These are phyloP conservation scores for Apodemia mormo DNA, from an alignment of 2,888 invertebrate species.

Conservation along the genomic window DNA sequence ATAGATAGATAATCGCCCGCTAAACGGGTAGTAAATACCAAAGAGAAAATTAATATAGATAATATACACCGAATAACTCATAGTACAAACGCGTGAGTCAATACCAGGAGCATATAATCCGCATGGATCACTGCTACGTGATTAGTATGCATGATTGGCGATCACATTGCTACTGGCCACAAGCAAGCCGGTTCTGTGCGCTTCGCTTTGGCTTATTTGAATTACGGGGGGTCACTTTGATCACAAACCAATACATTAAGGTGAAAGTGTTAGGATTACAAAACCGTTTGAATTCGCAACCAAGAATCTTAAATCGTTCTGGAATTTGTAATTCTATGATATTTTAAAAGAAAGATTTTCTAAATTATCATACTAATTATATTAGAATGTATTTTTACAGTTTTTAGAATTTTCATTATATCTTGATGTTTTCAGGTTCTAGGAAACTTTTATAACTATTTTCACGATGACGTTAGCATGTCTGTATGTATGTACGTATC, in stretches of 20 bases:
- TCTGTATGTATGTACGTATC: too few relatives aligned
- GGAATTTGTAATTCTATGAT: not conserved
- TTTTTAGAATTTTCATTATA: too few relatives aligned
- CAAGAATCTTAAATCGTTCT: not conserved
- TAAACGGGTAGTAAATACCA: too few relatives aligned
- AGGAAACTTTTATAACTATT: too few relatives aligned
- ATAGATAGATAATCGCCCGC: too few relatives aligned
- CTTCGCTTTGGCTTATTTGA: constrained; percentile 17
- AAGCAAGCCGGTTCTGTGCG: not conserved
- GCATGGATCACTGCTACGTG: constrained; percentile 14
- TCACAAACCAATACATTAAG: constrained; percentile 18
- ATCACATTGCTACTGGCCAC: constrained; percentile 7
- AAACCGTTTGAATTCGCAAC: not conserved
- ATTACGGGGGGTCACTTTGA: constrained; percentile 19
- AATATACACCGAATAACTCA: not conserved
- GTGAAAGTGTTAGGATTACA: constrained; percentile 17
- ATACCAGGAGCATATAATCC: constrained; percentile 15
- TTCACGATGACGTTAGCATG: too few relatives aligned
- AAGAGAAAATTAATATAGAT: too few relatives aligned
- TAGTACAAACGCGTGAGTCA: constrained; percentile 7
- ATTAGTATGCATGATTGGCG: constrained; percentile 16
- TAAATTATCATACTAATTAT: too few relatives aligned
- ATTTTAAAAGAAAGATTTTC: not conserved
- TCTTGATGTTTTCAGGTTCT: too few relatives aligned
- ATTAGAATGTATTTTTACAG: too few relatives aligned